Conservation (phyloP, 1,140 invertebrate genomes). For the Homarus americanus region DNA sequence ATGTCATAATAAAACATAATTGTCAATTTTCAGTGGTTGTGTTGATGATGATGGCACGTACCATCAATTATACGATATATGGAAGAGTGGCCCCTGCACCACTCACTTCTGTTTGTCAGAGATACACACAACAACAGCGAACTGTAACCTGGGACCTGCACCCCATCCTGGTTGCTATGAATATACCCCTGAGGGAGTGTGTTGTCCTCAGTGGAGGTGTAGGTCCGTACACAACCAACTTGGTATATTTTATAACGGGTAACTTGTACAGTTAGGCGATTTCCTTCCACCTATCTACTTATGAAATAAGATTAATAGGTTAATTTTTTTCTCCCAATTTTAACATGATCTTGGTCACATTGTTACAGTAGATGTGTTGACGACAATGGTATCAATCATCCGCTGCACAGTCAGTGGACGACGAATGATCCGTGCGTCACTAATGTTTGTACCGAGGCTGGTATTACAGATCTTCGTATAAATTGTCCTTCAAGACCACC, state of each 20-base stretch:
- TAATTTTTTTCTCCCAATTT: not conserved
- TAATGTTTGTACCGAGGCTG: not conserved
- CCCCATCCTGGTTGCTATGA: not conserved
- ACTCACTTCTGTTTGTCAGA: not conserved
- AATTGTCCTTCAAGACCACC: not conserved
- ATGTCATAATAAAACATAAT: not conserved
- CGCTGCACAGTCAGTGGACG: not conserved
- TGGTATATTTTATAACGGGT: not conserved
- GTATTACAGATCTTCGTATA: not conserved
- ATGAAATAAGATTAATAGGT: not conserved
- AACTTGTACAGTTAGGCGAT: not conserved
- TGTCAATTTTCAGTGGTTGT: constrained; percentile 4
- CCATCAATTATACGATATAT: not conserved
- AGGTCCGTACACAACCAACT: not conserved
- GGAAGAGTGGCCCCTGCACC: constrained; percentile 21
- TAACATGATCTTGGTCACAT: not conserved
- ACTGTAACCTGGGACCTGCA: not conserved
- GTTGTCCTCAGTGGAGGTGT: not conserved
- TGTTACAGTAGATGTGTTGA: not conserved
- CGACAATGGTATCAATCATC: not conserved
- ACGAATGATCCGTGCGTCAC: not conserved
- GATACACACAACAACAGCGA: not conserved
- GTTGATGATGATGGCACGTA: not conserved
- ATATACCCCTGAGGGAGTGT: not conserved
- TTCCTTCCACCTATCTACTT: not conserved